Base-by-base conservation (phyloP, 2,888 invertebrate genomes). In the Phortica okadai region DNA sequence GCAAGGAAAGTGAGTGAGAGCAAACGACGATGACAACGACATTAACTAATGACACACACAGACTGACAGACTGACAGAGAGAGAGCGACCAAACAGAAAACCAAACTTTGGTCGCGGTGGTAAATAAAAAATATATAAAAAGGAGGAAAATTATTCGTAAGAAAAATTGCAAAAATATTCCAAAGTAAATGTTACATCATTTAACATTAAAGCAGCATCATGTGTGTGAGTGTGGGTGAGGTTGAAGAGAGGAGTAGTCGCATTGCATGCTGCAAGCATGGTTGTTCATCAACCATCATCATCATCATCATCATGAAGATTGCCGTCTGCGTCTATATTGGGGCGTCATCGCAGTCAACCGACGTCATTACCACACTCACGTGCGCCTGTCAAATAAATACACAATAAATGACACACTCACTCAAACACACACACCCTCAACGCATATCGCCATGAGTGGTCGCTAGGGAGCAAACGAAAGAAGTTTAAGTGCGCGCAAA, bases 341-440 rank as follows among this genome's bases (percentile, higher is more conserved):
- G 59, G 21, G 7, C 45, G 5, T 21, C 74, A 41, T 41, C 44
- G 41, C 6, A n/a, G 41, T 56, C 54, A 50, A 66, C 45, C 67
- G 56, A 56, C 66, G 67, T 74, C 56, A 69, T 73, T 42, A 33
- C 62, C 73, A 33, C 67, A 41, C 82, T 75, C 78, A 81, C 79
- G 81, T 80, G 79, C 77, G 80, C 80, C 81, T 84, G 84, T 83
- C 84, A 84, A 84, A 83, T 81, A 84, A 84, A 84, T 82, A 84
- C 81, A 83, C 84, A 84, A 84, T 84, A 84, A 83, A 84, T 83
- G 84, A 84, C 84, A 84, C 81, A 80, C 81, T 81, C 83, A 78
- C 77, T 79, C 82, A 82, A 80, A 81, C 79, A 78, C 72, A 77
- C 79, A 21, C 8, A 16, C 69, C 10, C 69, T 16, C 69, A 44